Evolutionary conservation across 2,113 vertebrate genomes (phyloP).

Genomic region (Crotophaga sulcirostris): DNA sequence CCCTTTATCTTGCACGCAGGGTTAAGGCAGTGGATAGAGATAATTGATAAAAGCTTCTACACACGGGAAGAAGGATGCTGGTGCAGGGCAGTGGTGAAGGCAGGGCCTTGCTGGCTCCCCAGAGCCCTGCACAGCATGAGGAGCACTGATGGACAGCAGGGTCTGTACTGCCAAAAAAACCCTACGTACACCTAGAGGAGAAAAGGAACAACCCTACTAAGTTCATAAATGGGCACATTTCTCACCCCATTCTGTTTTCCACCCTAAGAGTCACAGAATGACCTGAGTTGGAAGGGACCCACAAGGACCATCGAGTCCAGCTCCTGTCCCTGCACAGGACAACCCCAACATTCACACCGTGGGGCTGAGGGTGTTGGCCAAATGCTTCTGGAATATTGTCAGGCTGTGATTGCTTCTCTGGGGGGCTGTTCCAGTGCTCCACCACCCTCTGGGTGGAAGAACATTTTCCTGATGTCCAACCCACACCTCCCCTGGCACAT

Average conservation of each 20-base stretch:
- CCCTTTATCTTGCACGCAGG: not conserved
- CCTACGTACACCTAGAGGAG: not conserved
- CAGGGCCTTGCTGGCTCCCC: not conserved
- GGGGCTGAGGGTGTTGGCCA: too few relatives aligned
- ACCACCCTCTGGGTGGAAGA: too few relatives aligned
- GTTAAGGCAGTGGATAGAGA: not conserved
- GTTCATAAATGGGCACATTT: accelerated
- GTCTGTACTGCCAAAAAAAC: not conserved
- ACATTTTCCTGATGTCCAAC: too few relatives aligned
- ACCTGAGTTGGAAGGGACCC: too few relatives aligned
- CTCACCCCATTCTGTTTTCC: not conserved
- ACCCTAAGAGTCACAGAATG: not conserved
- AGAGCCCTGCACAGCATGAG: accelerated
- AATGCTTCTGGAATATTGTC: too few relatives aligned
- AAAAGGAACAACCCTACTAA: not conserved
- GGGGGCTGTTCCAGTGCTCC: too few relatives aligned
- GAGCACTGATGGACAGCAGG: not conserved
- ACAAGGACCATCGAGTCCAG: too few relatives aligned
- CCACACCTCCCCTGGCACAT: too few relatives aligned
- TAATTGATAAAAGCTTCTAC: not conserved
- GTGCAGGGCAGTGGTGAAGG: not conserved
- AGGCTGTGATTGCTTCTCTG: too few relatives aligned
- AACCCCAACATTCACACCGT: too few relatives aligned
- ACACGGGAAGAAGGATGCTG: not conserved
- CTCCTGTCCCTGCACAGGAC: too few relatives aligned